Base-by-base conservation (phyloP, 2,113 vertebrate species). In the Gallinago undulata region DNA sequence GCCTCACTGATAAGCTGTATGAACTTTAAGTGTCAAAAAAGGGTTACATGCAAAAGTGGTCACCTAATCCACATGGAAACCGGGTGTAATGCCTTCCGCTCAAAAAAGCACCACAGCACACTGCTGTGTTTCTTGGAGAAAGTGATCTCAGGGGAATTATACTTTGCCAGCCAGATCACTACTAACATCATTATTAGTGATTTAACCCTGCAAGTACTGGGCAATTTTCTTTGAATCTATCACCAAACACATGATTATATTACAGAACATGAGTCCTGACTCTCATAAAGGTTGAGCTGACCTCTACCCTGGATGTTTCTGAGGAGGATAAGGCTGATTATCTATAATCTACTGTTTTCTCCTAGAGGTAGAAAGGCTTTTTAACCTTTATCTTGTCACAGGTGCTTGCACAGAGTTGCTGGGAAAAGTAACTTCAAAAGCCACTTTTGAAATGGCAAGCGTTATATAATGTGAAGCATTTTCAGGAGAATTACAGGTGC, bases 181-280 rank as follows among this genome's bases (percentile, higher is more conserved):
- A 50, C 94, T 96, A 96, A 97, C 77, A 94, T 95, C 70, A 59
- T 92, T 94, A 97, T 94, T 95, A 95, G 95, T 80, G 90, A 93
- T 96, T 96, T 96, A 97, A 95, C 96, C 89, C 96, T 96, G 93
- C 90, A 81, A 86, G 84, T 91, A 91, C 94, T 59, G 59, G 89
- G 77, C 75, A 92, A 94, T 96, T 94, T 89, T 91, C 87, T 93
- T 87, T 89, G 74, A 92, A 94, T 93, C 70, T 77, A 55, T 87
- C 78, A 69, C 81, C 86, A 92, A 90, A 91, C 59, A 57, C 90
- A 91, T 48, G 75, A 89, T 92, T 84, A 59, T 63, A 60, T 83
- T 73, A 85, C 63, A 94, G 70, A 93, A 95, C 93, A 97, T 43
- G 74, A 87, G 92, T 57, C 89, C 80, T 89, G 90, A 69, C 57